Evolutionary conservation across 2,797 vertebrate genomes (phyloP).

Genomic region (Malacoctenus gilli): DNA sequence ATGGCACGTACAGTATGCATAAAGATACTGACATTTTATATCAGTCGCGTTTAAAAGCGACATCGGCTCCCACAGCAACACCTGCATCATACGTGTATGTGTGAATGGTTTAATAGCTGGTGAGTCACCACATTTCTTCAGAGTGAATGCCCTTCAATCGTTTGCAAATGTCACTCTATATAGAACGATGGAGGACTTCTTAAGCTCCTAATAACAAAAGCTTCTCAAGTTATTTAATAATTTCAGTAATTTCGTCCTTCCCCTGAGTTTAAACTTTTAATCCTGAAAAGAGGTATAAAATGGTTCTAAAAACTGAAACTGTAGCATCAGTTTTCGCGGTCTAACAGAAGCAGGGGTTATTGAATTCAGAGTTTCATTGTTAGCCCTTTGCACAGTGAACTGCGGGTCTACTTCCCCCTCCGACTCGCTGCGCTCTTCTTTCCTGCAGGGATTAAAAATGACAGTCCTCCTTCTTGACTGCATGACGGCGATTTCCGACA

Average conservation of each 20-base stretch:
- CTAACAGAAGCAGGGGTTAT: background rate
- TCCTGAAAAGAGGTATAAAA: background rate
- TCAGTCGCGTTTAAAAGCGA: constrained; percentile 15
- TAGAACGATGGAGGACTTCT: constrained; percentile 49
- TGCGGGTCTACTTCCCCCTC: background rate
- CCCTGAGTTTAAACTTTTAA: constrained; percentile 18
- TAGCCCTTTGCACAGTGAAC: too few relatives aligned
- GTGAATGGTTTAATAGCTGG: constrained; percentile 16
- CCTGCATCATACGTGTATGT: background rate
- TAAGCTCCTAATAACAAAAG: constrained; percentile 62
- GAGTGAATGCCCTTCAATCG: constrained; percentile 54
- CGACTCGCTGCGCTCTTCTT: background rate
- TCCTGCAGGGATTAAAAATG: background rate
- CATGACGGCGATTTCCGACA: background rate
- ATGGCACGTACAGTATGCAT: background rate
- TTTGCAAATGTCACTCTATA: constrained; percentile 51
- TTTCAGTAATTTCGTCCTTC: constrained; percentile 43
- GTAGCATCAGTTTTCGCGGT: constrained; percentile 6
- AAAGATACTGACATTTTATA: constrained; percentile 8
- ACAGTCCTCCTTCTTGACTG: background rate
- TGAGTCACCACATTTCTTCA: constrained; percentile 57
- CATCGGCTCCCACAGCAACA: constrained; percentile 7
- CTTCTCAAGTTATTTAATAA: constrained; percentile 46
- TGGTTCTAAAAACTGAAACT: background rate
- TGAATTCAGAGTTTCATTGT: background rate